A percentile compares a stretch with the other conserved stretches of the same genome.
phyloP scores from a whole-genome alignment of 2,113 vertebrate genomes.

The Clupea harengus region DNA sequence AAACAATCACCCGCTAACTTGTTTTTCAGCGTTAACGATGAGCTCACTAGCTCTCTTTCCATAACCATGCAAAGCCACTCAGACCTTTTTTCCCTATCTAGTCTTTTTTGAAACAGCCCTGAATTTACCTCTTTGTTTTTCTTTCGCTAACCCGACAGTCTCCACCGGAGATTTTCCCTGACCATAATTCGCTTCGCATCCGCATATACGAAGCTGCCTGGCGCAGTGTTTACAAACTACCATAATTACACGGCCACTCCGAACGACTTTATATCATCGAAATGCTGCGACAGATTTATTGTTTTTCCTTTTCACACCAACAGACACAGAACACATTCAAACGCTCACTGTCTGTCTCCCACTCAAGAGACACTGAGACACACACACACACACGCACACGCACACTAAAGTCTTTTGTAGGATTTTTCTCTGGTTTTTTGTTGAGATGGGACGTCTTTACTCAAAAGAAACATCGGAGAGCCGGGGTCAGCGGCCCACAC shows the following conservation, averaged over 20 bases:
- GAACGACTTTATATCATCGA: constrained; percentile 15
- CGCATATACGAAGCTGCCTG: neutral
- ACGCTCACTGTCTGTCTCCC: neutral
- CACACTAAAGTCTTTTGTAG: neutral
- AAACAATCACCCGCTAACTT: neutral
- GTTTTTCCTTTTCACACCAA: neutral
- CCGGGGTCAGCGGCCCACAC: neutral
- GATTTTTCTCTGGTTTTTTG: neutral
- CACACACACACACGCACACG: too few relatives aligned
- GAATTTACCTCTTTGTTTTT: constrained; percentile 14
- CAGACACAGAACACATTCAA: neutral
- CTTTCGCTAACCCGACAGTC: neutral
- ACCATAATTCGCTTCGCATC: neutral
- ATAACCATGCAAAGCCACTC: neutral
- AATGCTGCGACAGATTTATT: neutral
- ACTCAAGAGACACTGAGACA: neutral
- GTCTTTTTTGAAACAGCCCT: too few relatives aligned
- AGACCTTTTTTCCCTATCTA: neutral
- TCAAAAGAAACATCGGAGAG: constrained; percentile 10
- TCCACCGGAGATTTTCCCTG: constrained; percentile 5
- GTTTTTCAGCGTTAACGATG: neutral
- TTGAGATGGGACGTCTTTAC: neutral
- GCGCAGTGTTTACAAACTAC: constrained; percentile 1
- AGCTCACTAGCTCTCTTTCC: neutral
- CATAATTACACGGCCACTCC: neutral